Base-by-base conservation (phyloP, 2,888 invertebrate genomes). In the Thera obeliscata region DNA sequence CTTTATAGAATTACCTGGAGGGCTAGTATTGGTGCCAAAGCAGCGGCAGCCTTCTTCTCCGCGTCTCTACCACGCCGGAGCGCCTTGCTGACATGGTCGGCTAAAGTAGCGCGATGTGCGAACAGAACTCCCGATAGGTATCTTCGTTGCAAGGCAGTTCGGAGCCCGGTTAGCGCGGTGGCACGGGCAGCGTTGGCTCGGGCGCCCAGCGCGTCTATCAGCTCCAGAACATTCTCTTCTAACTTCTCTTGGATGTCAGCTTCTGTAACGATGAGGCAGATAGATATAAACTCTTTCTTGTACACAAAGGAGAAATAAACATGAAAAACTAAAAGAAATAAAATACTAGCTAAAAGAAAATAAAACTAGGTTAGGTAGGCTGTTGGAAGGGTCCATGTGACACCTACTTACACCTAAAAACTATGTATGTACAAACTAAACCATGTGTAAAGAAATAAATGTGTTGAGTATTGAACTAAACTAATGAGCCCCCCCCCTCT, bases 141-240 rank as follows among this genome's bases (percentile, higher is more conserved):
- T 76, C 97, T 97, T 77, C 97, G 95, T 81, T 96, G 95, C 64
- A 98, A 94, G 7, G 96, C 96, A 73, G 95, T 96, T 52, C 95
- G 95, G 9, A 98, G 94, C 2, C 95, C 91, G 75, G 96, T 95
- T 66, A 98, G 94, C 56, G 96, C 96, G 11, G 94, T 90, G 0
- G 96, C 95, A 61, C 99, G 95, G 8, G 97, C 97, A 75, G 97
- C 97, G 8, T 96, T 96, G 72, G 98, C 97, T 80, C 98, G 98
- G 75, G 98, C 97, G n/a, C 96, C 95, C 52, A 98, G 94, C 36
- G 96, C 97, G 82, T 99, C 99, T 61, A 99, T 95, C 1, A 96
- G 95, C 83, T 98, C 98, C 43, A 96, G 94, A 41, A 99, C 94
- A 86, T 98, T 98, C 78, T 98, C 98, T 88, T 99, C 98, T 74